These are phyloP conservation scores for Eristalinus sepulchralis DNA, from an alignment of 2,888 invertebrate species.

Conservation along the genomic window DNA sequence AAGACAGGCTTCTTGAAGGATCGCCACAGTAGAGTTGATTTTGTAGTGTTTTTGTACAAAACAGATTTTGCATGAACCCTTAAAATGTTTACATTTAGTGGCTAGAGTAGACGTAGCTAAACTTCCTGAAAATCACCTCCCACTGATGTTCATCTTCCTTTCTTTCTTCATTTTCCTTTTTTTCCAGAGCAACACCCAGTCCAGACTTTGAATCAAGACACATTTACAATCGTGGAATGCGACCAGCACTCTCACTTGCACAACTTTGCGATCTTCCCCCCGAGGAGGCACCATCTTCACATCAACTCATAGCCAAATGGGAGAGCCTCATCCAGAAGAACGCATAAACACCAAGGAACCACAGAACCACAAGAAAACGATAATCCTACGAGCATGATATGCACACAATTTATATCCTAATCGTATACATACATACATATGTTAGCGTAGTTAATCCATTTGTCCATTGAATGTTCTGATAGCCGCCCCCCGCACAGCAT, in stretches of 20 bases:
- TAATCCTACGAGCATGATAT: constrained; percentile 6
- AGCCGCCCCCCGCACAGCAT: constrained; percentile 35
- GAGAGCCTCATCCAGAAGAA: constrained; percentile 88
- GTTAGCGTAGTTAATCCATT: constrained; percentile 15
- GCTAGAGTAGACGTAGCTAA: background rate
- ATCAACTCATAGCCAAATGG: constrained; percentile 89
- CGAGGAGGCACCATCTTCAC: constrained; percentile 87
- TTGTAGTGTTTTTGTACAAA: too few species aligned
- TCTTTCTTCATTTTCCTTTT: constrained; percentile 19
- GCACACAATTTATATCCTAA: background rate
- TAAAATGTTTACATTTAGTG: too few species aligned
- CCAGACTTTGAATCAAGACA: constrained; percentile 74
- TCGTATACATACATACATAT: constrained; percentile 38
- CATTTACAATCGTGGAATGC: constrained; percentile 81
- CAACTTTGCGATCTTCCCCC: constrained; percentile 86
- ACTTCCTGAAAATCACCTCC: background rate
- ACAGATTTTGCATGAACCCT: too few species aligned
- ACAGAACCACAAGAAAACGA: constrained; percentile 19
- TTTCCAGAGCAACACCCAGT: constrained; percentile 76
- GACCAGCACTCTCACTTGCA: constrained; percentile 86
- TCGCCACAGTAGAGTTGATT: too few species aligned
- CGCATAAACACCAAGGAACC: constrained; percentile 68
- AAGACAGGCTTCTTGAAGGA: too few species aligned
- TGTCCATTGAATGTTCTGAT: constrained; percentile 29
- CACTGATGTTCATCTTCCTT: background rate